Conservation (phyloP, 2,888 invertebrate species). For the Trachelus tabidus region DNA sequence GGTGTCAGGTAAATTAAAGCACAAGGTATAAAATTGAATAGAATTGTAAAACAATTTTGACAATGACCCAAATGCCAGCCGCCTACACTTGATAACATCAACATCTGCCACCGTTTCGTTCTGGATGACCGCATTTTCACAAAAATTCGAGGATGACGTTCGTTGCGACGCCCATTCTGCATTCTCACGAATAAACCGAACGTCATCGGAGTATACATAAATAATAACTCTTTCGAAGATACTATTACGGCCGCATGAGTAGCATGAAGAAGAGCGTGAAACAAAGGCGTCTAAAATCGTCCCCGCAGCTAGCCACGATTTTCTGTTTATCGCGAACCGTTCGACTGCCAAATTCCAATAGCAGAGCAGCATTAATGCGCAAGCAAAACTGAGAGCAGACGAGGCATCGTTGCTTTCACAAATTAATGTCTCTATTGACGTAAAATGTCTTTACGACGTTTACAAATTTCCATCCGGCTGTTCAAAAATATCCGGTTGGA, state of each 20-base stretch:
- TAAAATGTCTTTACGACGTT: neutral
- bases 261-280: neutral
- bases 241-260: neutral
- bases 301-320: neutral
- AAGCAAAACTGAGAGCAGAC: neutral
- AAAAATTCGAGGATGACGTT: neutral
- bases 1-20: neutral
- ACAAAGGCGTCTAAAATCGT: neutral
- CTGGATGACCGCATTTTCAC: conserved; percentile 20
- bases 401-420: neutral
- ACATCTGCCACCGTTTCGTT: conserved; percentile 19
- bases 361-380: conserved; percentile 7
- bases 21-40: neutral
- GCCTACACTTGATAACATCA: conserved; percentile 15
- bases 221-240: conserved; percentile 11
- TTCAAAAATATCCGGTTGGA: neutral
- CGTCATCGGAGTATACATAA: conserved; percentile 16
- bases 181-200: neutral
- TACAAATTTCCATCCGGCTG: neutral
- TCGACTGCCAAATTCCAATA: conserved; percentile 17
- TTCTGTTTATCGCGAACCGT: conserved; percentile 11
- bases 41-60: conserved; percentile 26
- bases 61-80: conserved; percentile 29
- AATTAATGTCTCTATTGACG: neutral
- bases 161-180: conserved; percentile 1